phyloP scores from a whole-genome alignment of 2,113 vertebrate genomes.

The Trogon surrucura region DNA sequence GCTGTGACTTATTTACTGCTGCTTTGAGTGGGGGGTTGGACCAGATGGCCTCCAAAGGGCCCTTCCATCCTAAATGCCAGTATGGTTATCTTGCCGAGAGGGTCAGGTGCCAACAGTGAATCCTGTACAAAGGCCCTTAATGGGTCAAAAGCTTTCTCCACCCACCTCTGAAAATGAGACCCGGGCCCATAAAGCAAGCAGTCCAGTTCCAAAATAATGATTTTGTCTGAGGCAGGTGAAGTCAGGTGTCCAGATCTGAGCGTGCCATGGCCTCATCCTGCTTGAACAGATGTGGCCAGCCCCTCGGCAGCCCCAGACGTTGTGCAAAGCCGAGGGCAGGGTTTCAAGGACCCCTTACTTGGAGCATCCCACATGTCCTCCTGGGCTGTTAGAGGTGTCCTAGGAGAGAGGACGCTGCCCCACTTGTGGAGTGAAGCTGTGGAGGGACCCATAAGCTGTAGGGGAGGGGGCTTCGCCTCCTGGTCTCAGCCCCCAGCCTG shows the following conservation, averaged over 20 bases:
- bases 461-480: neutral
- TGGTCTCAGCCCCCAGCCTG: neutral
- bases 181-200: neutral
- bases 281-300: neutral
- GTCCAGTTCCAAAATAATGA: neutral
- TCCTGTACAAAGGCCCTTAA: neutral
- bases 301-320: neutral
- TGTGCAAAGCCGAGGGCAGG: neutral
- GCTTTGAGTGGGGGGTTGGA: neutral
- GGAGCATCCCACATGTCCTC: fast-evolving
- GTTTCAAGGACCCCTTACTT: neutral
- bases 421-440: neutral
- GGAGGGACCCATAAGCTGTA: neutral
- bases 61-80: neutral
- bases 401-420: neutral
- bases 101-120: neutral
- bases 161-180: neutral
- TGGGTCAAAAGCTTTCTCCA: neutral
- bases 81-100: neutral
- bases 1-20: neutral
- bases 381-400: neutral
- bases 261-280: fast-evolving
- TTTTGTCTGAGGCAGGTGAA: neutral
- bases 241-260: neutral
- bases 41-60: slow-evolving; percentile 3